These are phyloP conservation scores for Scaptomyza pallida DNA, from an alignment of 1,140 invertebrate species.

Conservation along the genomic window DNA sequence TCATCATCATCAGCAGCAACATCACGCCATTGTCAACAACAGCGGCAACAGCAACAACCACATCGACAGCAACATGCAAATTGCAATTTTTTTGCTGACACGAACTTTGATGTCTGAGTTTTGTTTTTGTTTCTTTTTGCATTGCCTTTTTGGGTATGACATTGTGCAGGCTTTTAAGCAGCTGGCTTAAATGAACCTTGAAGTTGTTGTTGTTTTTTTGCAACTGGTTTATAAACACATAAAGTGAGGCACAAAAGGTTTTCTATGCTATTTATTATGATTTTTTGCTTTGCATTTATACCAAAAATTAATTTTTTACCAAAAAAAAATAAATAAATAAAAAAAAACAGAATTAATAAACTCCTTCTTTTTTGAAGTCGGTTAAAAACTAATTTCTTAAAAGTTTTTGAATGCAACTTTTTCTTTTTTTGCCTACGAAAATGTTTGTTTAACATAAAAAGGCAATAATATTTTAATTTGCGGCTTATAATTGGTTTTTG, in stretches of 20 bases:
- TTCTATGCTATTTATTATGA: no score
- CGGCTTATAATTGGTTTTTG: no score
- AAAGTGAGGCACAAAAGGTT: not conserved
- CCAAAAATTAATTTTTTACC: no score
- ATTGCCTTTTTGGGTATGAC: conserved; percentile 7
- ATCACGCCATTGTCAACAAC: conserved; percentile 18
- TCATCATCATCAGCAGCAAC: not conserved
- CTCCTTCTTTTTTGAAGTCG: no score
- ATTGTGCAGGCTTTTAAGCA: conserved; percentile 11
- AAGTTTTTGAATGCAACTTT: no score
- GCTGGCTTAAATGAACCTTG: conserved; percentile 9
- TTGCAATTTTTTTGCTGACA: conserved; percentile 15
- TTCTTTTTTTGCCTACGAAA: no score
- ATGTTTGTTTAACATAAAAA: no score
- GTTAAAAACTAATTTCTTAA: no score
- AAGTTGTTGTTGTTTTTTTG: not conserved
- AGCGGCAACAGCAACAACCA: not conserved
- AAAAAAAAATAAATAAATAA: no score
- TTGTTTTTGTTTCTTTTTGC: not conserved
- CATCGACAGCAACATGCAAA: conserved; percentile 40
- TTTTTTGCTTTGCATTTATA: no score
- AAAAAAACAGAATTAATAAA: no score
- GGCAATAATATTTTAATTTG: no score
- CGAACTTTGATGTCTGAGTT: conserved; percentile 7
- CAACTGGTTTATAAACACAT: not conserved